phyloP scores from a whole-genome alignment of 37 sponge, comb jelly and placozoan genomes.

The Chondrosia reniformis region DNA sequence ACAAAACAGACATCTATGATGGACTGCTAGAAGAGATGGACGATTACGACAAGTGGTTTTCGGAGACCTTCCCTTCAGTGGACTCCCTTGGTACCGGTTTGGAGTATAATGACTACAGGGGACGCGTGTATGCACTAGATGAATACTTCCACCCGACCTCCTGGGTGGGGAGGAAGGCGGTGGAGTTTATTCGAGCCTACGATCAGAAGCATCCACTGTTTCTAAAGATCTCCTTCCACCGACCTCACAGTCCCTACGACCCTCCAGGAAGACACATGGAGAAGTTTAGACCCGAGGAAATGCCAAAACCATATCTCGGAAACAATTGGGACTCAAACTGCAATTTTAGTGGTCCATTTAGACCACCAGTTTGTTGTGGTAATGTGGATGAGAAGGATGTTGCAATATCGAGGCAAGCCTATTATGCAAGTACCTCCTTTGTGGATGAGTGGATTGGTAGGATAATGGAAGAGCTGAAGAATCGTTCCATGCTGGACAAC shows the following conservation, averaged over 20 bases:
- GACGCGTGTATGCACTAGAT: conserved; percentile 46
- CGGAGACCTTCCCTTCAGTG: conserved; percentile 26
- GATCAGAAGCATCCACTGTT: conserved; percentile 47
- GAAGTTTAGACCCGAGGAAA: conserved; percentile 20
- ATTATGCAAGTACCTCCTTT: conserved; percentile 57
- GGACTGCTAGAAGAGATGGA: conserved; percentile 48
- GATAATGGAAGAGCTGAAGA: conserved; percentile 28
- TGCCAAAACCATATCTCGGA: conserved; percentile 49
- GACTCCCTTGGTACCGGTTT: conserved; percentile 63
- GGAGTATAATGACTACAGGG: conserved; percentile 62
- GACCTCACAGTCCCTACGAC: conserved; percentile 78
- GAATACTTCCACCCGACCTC: conserved; percentile 74
- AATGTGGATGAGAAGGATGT: conserved; percentile 26
- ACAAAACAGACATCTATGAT: conserved; percentile 55
- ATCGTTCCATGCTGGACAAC: conserved; percentile 19
- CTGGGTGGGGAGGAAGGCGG: conserved; percentile 60
- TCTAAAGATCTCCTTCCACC: conserved; percentile 70
- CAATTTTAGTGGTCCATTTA: conserved; percentile 11
- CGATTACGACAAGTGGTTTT: conserved; percentile 72
- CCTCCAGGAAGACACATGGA: conserved; percentile 57
- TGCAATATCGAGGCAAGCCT: conserved; percentile 45
- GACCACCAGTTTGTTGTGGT: conserved; percentile 58
- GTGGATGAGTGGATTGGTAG: conserved; percentile 71
- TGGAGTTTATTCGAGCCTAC: conserved; percentile 41
- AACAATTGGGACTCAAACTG: conserved; percentile 31